Conservation (phyloP, 2,888 invertebrate genomes). For the Conchocele bisecta region DNA sequence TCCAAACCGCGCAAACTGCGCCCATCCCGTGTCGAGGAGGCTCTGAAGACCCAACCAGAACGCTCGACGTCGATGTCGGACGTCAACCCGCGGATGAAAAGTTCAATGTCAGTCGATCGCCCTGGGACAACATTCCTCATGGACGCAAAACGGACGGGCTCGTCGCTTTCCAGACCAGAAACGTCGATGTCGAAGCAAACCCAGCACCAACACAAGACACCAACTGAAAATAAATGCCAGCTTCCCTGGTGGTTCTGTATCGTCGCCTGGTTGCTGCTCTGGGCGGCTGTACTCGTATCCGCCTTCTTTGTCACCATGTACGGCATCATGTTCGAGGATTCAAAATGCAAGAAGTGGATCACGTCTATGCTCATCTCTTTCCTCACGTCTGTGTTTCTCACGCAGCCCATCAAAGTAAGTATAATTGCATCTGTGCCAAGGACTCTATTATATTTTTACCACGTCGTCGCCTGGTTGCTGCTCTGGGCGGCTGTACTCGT, state of each 20-base stretch:
- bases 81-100: constrained; percentile 60
- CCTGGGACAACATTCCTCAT: constrained; percentile 58
- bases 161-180: constrained; percentile 59
- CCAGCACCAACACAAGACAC: too few species aligned
- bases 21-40: constrained; percentile 76
- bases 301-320: constrained; percentile 83
- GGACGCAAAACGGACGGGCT: constrained; percentile 52
- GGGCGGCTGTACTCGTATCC: constrained; percentile 79
- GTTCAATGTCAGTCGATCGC: constrained; percentile 36
- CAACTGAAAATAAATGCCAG: too few species aligned
- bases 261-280: constrained; percentile 83
- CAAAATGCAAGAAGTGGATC: constrained; percentile 84
- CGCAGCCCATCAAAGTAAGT: constrained; percentile 84
- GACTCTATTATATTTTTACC: too few species aligned
- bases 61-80: constrained; percentile 63
- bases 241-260: constrained; percentile 81
- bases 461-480: constrained; percentile 83
- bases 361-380: constrained; percentile 84
- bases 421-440: too few species aligned
- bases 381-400: constrained; percentile 83
- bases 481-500: constrained; percentile 80
- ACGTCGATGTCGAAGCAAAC: constrained; percentile 68
- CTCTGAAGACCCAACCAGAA: constrained; percentile 65
- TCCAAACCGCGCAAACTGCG: constrained; percentile 79
- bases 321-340: constrained; percentile 83